Conservation (phyloP, 2,797 vertebrate species). For the Gephyroberyx darwinii region DNA sequence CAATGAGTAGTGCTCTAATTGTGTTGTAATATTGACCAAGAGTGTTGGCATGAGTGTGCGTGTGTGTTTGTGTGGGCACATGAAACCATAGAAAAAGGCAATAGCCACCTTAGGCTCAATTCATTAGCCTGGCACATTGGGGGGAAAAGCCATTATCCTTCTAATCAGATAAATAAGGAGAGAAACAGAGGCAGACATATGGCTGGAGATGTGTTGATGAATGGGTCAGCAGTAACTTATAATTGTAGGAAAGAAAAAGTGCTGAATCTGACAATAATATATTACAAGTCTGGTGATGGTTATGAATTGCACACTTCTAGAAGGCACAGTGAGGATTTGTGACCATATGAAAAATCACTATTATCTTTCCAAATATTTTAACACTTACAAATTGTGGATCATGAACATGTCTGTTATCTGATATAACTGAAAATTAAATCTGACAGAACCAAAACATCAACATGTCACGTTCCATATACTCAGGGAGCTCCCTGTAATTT, state of each 20-base stretch:
- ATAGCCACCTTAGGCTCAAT: not conserved
- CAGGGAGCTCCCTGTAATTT: too few species aligned
- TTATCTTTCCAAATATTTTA: too few species aligned
- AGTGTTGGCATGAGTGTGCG: not conserved
- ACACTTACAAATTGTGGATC: too few species aligned
- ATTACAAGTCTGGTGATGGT: not conserved
- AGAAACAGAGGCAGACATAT: not conserved
- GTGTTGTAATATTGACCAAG: constrained; percentile 16
- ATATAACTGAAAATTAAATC: too few species aligned
- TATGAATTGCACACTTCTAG: not conserved
- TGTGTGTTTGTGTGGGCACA: not conserved
- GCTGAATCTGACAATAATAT: not conserved
- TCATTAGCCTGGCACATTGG: not conserved
- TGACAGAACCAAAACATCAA: too few species aligned
- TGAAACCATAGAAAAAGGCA: not conserved
- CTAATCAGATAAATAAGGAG: not conserved
- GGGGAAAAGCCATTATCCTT: constrained; percentile 25
- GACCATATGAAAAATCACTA: too few species aligned
- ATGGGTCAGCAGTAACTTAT: not conserved
- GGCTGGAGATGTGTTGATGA: not conserved
- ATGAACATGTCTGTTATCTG: too few species aligned
- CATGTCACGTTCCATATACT: too few species aligned
- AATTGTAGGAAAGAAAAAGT: not conserved
- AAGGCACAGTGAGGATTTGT: too few species aligned
- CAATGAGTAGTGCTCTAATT: constrained; percentile 8